Conservation (phyloP, 2,113 vertebrate species). For the Oreochromis spilurus region DNA sequence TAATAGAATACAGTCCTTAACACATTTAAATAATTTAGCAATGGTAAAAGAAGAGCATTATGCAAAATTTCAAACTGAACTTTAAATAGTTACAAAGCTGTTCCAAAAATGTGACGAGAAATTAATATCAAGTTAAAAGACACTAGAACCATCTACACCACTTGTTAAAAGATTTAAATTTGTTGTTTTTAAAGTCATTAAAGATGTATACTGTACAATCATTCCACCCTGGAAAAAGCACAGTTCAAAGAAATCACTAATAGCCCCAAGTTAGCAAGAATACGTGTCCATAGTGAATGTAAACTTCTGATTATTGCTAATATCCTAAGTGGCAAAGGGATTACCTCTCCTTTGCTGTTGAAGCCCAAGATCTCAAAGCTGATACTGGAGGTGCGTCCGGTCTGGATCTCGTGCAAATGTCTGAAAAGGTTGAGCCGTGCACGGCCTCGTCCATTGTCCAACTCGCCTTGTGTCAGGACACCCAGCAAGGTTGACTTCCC, state of each 20-base stretch:
- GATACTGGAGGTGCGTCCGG: constrained; percentile 93
- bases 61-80: background rate
- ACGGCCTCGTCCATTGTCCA: constrained; percentile 92
- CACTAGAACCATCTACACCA: background rate
- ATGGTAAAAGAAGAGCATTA: background rate
- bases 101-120: background rate
- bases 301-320: background rate
- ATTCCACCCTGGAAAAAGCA: background rate
- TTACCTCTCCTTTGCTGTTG: constrained; percentile 97
- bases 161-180: background rate
- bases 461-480: constrained; percentile 91
- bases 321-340: background rate
- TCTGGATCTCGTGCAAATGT: constrained; percentile 96
- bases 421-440: constrained; percentile 96
- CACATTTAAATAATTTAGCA: background rate
- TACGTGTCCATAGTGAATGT: background rate
- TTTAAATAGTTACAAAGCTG: background rate
- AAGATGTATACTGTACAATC: background rate
- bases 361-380: constrained; percentile 98
- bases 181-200: background rate
- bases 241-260: background rate
- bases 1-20: background rate
- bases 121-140: background rate
- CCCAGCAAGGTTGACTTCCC: constrained; percentile 94
- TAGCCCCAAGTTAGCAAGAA: background rate